Conservation (phyloP, 2,888 invertebrate genomes). For the Agrotis ipsilon region DNA sequence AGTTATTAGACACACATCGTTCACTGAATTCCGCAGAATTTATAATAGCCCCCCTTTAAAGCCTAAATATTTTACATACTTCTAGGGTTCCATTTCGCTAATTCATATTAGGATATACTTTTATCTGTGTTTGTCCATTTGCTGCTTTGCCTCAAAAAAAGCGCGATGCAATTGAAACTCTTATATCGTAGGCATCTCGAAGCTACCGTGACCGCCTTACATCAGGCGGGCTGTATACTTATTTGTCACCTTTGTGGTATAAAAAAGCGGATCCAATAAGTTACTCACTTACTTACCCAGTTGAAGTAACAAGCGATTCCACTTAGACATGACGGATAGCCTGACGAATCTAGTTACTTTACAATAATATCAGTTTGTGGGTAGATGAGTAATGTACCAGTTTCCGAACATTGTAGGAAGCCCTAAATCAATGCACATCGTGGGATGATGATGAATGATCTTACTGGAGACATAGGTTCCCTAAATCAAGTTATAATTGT, state of each 20-base stretch:
- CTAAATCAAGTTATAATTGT: slow-evolving; percentile 22
- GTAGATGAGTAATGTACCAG: slow-evolving; percentile 59
- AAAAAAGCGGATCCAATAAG: slow-evolving; percentile 6
- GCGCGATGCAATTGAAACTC: no score
- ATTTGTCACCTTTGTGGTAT: no score
- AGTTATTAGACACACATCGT: not conserved
- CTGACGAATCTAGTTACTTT: slow-evolving; percentile 21
- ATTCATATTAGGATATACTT: no score
- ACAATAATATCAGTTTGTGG: slow-evolving; percentile 52
- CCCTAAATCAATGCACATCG: slow-evolving; percentile 53
- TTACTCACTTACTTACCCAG: slow-evolving; percentile 1
- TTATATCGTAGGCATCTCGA: no score
- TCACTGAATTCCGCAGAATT: not conserved
- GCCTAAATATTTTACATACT: no score
- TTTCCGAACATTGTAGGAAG: slow-evolving; percentile 48
- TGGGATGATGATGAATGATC: slow-evolving; percentile 57
- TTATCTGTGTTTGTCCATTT: no score
- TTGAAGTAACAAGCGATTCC: slow-evolving; percentile 19
- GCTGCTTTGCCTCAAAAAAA: no score
- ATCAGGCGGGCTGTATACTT: no score
- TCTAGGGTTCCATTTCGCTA: no score
- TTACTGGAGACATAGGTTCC: slow-evolving; percentile 5
- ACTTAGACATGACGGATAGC: slow-evolving; percentile 47
- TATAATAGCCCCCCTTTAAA: no score
- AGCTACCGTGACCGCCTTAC: no score